Evolutionary conservation across 2,888 invertebrate species (phyloP), one percentile per base, ranked within the genome.

Genomic region (Polia nebulosa): DNA sequence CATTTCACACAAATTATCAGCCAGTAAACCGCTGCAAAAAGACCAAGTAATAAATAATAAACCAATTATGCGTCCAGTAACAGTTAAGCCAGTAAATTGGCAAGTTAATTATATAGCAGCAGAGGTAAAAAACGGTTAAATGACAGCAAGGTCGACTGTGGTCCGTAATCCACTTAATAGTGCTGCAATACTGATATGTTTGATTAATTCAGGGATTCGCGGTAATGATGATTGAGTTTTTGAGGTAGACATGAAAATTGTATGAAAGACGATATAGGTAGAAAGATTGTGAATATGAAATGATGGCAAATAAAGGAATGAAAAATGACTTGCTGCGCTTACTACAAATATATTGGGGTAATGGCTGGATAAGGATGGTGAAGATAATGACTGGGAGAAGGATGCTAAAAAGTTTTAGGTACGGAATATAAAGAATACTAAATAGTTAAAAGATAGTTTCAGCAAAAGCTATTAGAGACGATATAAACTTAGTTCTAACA

Each of bases 81-180:
- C 57, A 59, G 57, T 69, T 58, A 68, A 72, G 63, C 47, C 39
- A 39, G 58, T 60, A 61, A 67, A 72, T 72, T 75, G 69, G 52
- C 64, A 68, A 75, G 63, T 65, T 69, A 66, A 68, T 71, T 76
- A 67, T 45, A 63, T 39, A 63, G 64, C n/a, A 27, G 36, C 13
- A 11, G 22, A 22, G 2, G 61, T 41, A 76, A 78, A 61, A 59
- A 78, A 66, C 29, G 7, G 22, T 57, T 52, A 47, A 61, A 57
- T 61, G 66, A 49, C 52, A 57, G 58, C 77, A 81, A 81, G 77
- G 80, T 80, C 56, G 32, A 1, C 11, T 8, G 36, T 39, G 15
- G 47, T 49, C 13, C 22, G 41, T 69, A 67, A 61, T 34, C 65
- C 41, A 51, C 47, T 53, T 52, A 15, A 20, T 44, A 41, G 29